Percentiles rank a stretch among this genome's conserved stretches.
Conservation (phyloP, 2,797 vertebrate species). For the Channallabes apus region DNA sequence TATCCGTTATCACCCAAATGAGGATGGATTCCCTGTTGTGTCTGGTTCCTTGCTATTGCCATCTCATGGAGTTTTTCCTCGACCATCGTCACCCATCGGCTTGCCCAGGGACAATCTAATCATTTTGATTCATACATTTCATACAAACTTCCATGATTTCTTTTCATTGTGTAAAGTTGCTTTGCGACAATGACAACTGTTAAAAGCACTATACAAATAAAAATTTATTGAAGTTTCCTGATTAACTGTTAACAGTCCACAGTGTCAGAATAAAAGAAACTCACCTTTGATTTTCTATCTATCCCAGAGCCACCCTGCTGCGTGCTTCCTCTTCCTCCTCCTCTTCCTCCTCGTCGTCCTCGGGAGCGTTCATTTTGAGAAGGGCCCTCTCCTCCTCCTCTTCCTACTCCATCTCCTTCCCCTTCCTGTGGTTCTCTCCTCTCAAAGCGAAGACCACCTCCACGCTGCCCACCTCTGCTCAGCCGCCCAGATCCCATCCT, state of each 20-base stretch:
- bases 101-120: too few relatives aligned
- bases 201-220: too few relatives aligned
- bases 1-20: too few relatives aligned
- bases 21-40: too few relatives aligned
- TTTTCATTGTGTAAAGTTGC: too few relatives aligned
- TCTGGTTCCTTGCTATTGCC: too few relatives aligned
- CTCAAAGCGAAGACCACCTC: conserved; percentile 52
- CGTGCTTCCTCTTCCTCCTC: conserved; percentile 39
- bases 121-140: too few relatives aligned
- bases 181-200: too few relatives aligned
- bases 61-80: too few relatives aligned
- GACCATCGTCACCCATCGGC: too few relatives aligned
- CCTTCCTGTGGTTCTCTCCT: conserved; percentile 60
- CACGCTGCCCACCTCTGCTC: conserved; percentile 63
- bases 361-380: conserved; percentile 49
- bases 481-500: conserved; percentile 64
- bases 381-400: conserved; percentile 40
- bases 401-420: conserved; percentile 59
- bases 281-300: conserved; percentile 84
- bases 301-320: conserved; percentile 59
- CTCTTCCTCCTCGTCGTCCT: conserved; percentile 41
- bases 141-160: too few relatives aligned
- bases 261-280: neutral
- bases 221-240: neutral
- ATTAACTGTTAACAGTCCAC: neutral